phyloP scores from a whole-genome alignment of 2,888 invertebrate genomes.

The Onchidella celtica region DNA sequence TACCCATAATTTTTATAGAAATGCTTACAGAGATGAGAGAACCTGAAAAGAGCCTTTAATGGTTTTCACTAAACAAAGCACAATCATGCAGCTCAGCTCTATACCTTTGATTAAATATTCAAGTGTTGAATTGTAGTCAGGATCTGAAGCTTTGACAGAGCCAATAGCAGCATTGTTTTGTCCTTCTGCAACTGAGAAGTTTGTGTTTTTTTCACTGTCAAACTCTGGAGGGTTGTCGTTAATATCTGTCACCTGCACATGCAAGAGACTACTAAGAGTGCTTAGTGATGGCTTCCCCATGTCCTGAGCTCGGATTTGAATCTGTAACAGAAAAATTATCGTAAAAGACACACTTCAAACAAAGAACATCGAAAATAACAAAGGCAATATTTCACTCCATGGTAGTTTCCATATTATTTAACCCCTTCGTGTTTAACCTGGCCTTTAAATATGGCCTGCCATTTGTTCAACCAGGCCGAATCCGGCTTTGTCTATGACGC shows the following conservation, averaged over 20 bases:
- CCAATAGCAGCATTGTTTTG: not conserved
- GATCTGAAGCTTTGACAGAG: slow-evolving; percentile 40
- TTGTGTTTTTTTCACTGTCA: not conserved
- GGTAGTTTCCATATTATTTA: no score
- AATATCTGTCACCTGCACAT: slow-evolving; percentile 36
- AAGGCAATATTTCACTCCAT: not conserved
- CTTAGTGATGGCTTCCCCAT: slow-evolving; percentile 24
- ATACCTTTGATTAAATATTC: not conserved
- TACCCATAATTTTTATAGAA: no score
- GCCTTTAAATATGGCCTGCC: no score
- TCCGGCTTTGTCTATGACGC: no score
- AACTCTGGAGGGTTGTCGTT: slow-evolving; percentile 51
- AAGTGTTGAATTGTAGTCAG: slow-evolving; percentile 19
- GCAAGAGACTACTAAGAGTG: not conserved
- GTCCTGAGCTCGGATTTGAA: slow-evolving; percentile 41
- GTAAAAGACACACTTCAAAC: not conserved
- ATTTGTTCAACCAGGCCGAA: no score
- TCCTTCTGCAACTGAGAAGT: slow-evolving; percentile 32
- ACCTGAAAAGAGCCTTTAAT: no score
- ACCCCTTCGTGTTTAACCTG: no score
- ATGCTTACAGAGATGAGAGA: no score
- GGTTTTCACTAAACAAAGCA: no score
- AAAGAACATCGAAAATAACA: not conserved
- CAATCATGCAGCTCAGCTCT: no score
- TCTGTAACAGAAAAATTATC: slow-evolving; percentile 9